Base-by-base conservation (phyloP, 30 jellyfish, hydroid and myxozoan species). In the Aurelia sp. region DNA sequence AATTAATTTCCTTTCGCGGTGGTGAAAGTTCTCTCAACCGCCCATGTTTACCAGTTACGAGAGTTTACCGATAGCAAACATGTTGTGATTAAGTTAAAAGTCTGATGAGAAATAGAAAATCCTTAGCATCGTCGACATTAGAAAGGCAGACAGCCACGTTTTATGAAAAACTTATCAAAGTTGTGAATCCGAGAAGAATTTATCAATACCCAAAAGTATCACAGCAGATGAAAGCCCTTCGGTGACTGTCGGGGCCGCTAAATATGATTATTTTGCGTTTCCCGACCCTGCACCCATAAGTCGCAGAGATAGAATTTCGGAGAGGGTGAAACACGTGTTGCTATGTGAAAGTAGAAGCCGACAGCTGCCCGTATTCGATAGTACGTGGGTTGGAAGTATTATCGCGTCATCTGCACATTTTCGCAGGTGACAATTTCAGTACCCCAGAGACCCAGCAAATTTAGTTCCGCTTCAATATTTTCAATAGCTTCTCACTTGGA, bases 61-160 rank as follows among this genome's bases (percentile, higher is more conserved):
- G 38, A 76, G 38, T 63, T 30, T n/a, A 75, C 87, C 87, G 87
- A 67, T 61, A 40, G 76, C 87, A 76, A 76, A 76, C 87, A 76
- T 76, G 41, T 11, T 76, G 77, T 76, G 66, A 52, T 61, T 13
- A 48, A 21, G 85, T n/a, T 55, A 24, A 47, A 72, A 72, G 51
- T 72, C 22, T 44, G 51, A 55, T 22, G 47, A 53, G 85, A 41
- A 22, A 35, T 53, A 4, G 15, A 44, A 21, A 17, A 21, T 64
- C 19, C n/a, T 50, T 6, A 52, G 59, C 66, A 18, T 74, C 73
- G 85, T n/a, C 85, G 38, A 15, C 24, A 70, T 51, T 11, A 55
- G 4, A 74, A 74, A 52, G 85, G 31, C 50, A 71, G 69, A 59
- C 85, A 74, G 85, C 18, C 81, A 17, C 21, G 24, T 61, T 72